These are phyloP conservation scores for Spodoptera frugiperda DNA, from an alignment of 1,140 invertebrate species.

Conservation along the genomic window DNA sequence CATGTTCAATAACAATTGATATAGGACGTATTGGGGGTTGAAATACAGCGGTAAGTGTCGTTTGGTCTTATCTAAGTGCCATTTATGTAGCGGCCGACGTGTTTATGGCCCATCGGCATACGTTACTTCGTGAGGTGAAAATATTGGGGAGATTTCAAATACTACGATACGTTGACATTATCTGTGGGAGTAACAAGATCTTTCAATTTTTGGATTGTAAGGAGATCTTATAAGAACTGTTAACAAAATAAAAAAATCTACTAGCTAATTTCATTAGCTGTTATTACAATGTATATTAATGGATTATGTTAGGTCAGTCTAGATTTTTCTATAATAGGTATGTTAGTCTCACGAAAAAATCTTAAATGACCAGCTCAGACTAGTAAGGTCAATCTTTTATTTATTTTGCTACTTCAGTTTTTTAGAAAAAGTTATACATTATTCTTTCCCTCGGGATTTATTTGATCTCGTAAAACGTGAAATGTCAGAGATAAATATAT, in stretches of 20 bases:
- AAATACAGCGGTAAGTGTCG: slow-evolving; percentile 46
- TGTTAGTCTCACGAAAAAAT: too few species aligned
- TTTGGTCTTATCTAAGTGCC: slow-evolving; percentile 53
- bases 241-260: too few species aligned
- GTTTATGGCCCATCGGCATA: slow-evolving; percentile 45
- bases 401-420: not conserved
- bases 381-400: too few species aligned
- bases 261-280: too few species aligned
- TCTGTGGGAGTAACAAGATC: too few species aligned
- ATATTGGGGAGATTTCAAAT: slow-evolving; percentile 15
- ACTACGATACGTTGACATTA: not conserved
- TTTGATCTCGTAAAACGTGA: slow-evolving; percentile 5
- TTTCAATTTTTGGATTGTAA: not conserved
- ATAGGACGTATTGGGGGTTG: slow-evolving; percentile 29
- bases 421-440: not conserved
- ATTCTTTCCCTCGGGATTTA: not conserved
- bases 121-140: slow-evolving; percentile 46
- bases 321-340: too few species aligned
- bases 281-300: not conserved
- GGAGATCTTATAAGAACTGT: not conserved
- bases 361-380: too few species aligned
- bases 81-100: slow-evolving; percentile 31
- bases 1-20: slow-evolving; percentile 35
- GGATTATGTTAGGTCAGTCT: too few species aligned
- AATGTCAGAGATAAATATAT: slow-evolving; percentile 19